Conservation (phyloP, 1,140 invertebrate species). For the Sipha flava region DNA sequence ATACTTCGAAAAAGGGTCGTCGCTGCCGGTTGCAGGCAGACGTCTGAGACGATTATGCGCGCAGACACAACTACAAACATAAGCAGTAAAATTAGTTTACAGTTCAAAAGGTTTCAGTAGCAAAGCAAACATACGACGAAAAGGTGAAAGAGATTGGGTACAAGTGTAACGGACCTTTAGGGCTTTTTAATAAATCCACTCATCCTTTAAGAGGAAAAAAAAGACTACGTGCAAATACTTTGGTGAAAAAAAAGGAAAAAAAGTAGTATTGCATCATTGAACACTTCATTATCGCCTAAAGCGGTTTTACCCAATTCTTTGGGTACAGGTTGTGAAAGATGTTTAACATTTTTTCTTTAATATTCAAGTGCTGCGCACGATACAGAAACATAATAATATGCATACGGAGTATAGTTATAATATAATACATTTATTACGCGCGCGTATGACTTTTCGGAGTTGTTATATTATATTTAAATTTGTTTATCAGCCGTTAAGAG, state of each 20-base stretch:
- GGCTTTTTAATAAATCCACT: constrained; percentile 26
- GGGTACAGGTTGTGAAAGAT: neutral
- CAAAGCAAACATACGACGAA: neutral
- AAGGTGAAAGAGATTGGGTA: neutral
- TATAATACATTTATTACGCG: neutral
- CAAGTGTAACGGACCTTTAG: neutral
- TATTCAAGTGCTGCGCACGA: neutral
- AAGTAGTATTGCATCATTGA: neutral
- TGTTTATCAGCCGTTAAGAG: neutral
- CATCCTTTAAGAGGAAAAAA: neutral
- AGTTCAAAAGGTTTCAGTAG: constrained; percentile 12
- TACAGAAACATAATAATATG: neutral
- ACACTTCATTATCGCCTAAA: constrained; percentile 1
- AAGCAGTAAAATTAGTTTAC: neutral
- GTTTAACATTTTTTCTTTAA: neutral
- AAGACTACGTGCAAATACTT: neutral
- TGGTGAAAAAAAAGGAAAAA: neutral
- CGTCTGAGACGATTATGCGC: too few species aligned
- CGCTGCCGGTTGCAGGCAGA: neutral
- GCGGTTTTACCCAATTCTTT: neutral
- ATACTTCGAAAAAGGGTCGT: too few species aligned
- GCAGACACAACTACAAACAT: neutral
- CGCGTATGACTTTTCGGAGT: neutral
- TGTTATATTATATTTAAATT: too few species aligned
- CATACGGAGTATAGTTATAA: neutral